Evolutionary conservation across 2,888 invertebrate species (phyloP).

Genomic region (Caenorhabditis sinica): DNA sequence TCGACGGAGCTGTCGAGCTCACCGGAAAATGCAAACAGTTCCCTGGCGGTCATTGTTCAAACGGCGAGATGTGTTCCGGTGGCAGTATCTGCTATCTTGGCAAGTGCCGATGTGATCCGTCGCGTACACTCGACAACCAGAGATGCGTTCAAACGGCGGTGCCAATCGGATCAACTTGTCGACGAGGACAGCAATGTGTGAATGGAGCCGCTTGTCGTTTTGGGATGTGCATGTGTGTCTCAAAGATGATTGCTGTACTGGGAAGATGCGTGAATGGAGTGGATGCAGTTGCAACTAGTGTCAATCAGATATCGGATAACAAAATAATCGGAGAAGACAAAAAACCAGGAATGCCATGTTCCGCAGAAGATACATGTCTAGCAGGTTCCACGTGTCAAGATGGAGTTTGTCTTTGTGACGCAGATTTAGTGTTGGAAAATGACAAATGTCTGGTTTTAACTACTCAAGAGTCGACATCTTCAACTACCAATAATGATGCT

Average conservation of each 20-base stretch:
- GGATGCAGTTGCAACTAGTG: constrained; percentile 42
- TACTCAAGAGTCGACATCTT: background rate
- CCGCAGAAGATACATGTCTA: constrained; percentile 67
- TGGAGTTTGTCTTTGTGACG: constrained; percentile 75
- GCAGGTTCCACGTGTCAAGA: constrained; percentile 75
- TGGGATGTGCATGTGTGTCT: constrained; percentile 79
- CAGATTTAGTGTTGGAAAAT: constrained; percentile 22
- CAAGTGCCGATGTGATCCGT: constrained; percentile 78
- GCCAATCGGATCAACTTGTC: constrained; percentile 78
- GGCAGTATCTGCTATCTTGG: constrained; percentile 79
- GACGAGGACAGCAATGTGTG: constrained; percentile 77
- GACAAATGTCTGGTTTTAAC: constrained; percentile 36
- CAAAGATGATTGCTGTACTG: constrained; percentile 67
- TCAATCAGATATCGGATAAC: constrained; percentile 31
- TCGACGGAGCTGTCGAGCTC: constrained; percentile 77
- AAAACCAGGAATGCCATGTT: constrained; percentile 72
- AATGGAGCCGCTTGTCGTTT: constrained; percentile 79
- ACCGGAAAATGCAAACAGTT: constrained; percentile 70
- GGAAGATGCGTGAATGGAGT: constrained; percentile 71
- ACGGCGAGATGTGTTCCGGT: constrained; percentile 81
- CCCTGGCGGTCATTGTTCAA: constrained; percentile 70
- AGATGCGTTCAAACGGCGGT: constrained; percentile 72
- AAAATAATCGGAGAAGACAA: constrained; percentile 37
- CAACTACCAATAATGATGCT: constrained; percentile 23
- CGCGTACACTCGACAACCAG: constrained; percentile 60